Percentiles rank a stretch among this genome's conserved stretches.
phyloP scores from a whole-genome alignment of 2,888 invertebrate species.

The Graphium colonna region DNA sequence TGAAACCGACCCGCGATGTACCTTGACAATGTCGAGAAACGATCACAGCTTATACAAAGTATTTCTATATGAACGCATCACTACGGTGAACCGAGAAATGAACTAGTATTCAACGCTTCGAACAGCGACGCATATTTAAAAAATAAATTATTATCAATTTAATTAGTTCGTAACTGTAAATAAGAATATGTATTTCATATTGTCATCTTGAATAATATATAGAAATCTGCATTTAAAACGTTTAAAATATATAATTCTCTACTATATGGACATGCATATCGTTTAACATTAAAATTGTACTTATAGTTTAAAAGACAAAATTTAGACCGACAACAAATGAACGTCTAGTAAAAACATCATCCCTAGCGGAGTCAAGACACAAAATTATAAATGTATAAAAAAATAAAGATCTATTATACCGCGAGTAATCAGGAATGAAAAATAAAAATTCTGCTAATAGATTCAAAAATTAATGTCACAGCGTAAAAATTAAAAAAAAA shows the following conservation, averaged over 20 bases:
- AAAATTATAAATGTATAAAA: constrained; percentile 67
- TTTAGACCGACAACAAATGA: constrained; percentile 66
- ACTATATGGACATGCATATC: constrained; percentile 65
- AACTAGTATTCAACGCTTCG: constrained; percentile 30
- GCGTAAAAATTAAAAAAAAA: constrained; percentile 29
- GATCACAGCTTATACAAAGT: constrained; percentile 71
- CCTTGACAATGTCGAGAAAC: constrained; percentile 56
- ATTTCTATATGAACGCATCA: not conserved
- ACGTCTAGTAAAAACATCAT: constrained; percentile 44
- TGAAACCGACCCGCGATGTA: constrained; percentile 42
- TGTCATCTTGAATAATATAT: constrained; percentile 72
- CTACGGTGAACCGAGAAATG: constrained; percentile 37
- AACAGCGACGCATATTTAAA: constrained; percentile 38
- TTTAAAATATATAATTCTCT: constrained; percentile 68
- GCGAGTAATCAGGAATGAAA: constrained; percentile 71
- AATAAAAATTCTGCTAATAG: constrained; percentile 47
- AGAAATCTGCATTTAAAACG: constrained; percentile 70
- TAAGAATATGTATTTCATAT: constrained; percentile 68
- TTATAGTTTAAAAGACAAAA: constrained; percentile 61
- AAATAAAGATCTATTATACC: constrained; percentile 74
- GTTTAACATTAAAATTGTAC: constrained; percentile 68
- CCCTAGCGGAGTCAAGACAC: constrained; percentile 48
- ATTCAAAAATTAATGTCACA: constrained; percentile 35
- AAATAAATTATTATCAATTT: constrained; percentile 43
- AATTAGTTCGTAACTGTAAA: constrained; percentile 64